phyloP scores from a whole-genome alignment of 2,113 vertebrate genomes.

The Heteronetta atricapilla region DNA sequence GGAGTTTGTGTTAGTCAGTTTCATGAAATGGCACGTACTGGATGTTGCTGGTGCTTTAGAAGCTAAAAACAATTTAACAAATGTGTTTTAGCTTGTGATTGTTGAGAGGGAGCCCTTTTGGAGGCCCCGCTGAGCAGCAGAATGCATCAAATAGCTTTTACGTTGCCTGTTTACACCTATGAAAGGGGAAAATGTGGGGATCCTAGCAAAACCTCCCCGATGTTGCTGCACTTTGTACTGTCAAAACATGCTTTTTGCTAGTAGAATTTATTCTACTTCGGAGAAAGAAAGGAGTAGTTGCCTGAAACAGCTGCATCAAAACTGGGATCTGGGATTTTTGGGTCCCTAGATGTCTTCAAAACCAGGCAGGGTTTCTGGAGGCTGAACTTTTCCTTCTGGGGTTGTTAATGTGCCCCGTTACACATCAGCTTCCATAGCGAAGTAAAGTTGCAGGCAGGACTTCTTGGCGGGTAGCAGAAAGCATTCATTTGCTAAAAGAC shows the following conservation, averaged over 20 bases:
- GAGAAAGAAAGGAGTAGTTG: background rate
- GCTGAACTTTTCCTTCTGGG: background rate
- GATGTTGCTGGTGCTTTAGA: background rate
- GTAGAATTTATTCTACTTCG: constrained; percentile 1
- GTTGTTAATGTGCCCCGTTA: background rate
- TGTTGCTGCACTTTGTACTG: constrained; percentile 15
- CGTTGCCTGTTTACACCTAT: background rate
- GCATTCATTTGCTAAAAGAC: background rate
- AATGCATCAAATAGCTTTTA: constrained; percentile 10
- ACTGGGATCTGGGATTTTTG: background rate
- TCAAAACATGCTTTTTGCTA: background rate
- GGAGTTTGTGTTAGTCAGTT: constrained; percentile 3
- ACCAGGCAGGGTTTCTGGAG: background rate
- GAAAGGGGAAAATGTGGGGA: background rate
- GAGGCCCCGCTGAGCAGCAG: background rate
- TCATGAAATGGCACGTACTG: background rate
- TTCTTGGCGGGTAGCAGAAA: background rate
- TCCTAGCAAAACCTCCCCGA: background rate
- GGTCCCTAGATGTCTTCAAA: background rate
- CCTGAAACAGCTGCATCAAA: background rate
- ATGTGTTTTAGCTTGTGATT: background rate
- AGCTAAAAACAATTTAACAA: background rate
- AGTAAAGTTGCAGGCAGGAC: background rate
- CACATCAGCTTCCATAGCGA: background rate
- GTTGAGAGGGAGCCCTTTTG: background rate